Evolutionary conservation across 2,113 vertebrate genomes (phyloP).

Genomic region (Archilochus colubris): DNA sequence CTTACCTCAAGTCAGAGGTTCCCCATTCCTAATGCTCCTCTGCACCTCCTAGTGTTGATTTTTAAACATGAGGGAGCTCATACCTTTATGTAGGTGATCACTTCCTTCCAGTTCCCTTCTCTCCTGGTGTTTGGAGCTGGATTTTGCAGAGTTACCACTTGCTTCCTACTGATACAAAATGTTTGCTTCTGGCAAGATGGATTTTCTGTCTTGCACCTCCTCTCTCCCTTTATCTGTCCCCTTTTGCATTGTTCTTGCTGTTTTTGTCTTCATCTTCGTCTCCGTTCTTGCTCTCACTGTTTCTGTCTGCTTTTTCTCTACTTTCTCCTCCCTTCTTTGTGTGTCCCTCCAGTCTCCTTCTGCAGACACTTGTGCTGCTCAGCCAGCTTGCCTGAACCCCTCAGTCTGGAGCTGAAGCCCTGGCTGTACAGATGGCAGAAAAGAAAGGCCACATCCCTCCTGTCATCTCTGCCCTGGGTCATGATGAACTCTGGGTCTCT

Average conservation of each 20-base stretch:
- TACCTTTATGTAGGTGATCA: conserved; percentile 8
- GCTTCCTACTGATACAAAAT: conserved; percentile 39
- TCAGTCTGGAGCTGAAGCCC: neutral
- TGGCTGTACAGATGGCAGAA: neutral
- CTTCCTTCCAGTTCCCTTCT: conserved; percentile 24
- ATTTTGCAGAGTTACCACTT: conserved; percentile 40
- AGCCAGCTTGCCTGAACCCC: neutral
- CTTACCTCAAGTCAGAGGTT: neutral
- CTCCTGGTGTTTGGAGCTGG: conserved; percentile 50
- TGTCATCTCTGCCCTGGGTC: neutral
- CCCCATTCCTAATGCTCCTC: neutral
- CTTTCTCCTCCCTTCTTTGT: neutral
- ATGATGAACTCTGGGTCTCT: neutral
- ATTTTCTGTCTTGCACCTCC: conserved; percentile 30
- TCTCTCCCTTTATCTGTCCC: neutral
- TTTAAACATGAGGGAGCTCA: neutral
- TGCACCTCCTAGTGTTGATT: neutral
- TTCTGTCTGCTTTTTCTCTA: neutral
- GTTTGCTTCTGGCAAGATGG: conserved; percentile 31
- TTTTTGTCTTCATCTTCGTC: neutral
- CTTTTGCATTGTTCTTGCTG: neutral
- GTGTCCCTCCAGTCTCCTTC: neutral
- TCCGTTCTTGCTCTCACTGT: neutral
- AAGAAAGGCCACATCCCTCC: neutral
- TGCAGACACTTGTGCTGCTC: neutral